Evolutionary conservation across 2,797 vertebrate species (phyloP).

Genomic region (Eurystomus glaucurus): DNA sequence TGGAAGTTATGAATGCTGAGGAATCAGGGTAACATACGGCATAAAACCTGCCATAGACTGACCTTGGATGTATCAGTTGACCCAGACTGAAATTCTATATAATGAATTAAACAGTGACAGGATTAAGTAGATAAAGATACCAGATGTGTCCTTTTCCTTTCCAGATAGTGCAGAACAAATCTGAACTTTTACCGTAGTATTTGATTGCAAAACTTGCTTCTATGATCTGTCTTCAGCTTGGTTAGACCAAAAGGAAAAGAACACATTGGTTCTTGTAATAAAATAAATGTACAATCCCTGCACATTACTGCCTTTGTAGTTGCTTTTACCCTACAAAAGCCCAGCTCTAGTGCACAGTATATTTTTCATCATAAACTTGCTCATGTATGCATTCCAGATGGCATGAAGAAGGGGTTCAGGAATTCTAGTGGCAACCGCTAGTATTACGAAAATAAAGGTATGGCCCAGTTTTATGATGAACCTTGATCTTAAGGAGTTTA

Average conservation of each 20-base stretch:
- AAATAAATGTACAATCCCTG: constrained; percentile 41
- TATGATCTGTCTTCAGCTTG: background rate
- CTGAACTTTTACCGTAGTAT: background rate
- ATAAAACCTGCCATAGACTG: background rate
- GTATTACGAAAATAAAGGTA: constrained; percentile 70
- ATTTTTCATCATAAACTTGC: constrained; percentile 73
- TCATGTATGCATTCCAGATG: constrained; percentile 73
- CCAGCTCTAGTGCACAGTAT: constrained; percentile 49
- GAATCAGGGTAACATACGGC: background rate
- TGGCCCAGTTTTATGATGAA: constrained; percentile 72
- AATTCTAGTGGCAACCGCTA: constrained; percentile 68
- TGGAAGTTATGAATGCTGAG: background rate
- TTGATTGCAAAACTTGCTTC: background rate
- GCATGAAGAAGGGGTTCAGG: constrained; percentile 60
- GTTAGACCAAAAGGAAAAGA: constrained; percentile 45
- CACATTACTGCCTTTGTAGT: constrained; percentile 69
- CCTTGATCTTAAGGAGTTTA: constrained; percentile 79
- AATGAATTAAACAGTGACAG: background rate
- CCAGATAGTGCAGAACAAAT: background rate
- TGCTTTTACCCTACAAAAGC: constrained; percentile 57
- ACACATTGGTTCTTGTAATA: constrained; percentile 30
- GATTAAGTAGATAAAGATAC: background rate
- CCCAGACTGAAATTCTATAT: background rate
- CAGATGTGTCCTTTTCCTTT: background rate
- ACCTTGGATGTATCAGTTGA: background rate